A percentile compares a stretch with the other conserved stretches of the same genome.
phyloP scores from a whole-genome alignment of 30 jellyfish, hydroid and myxozoan species.

The Pseudorhiza aurosa region DNA sequence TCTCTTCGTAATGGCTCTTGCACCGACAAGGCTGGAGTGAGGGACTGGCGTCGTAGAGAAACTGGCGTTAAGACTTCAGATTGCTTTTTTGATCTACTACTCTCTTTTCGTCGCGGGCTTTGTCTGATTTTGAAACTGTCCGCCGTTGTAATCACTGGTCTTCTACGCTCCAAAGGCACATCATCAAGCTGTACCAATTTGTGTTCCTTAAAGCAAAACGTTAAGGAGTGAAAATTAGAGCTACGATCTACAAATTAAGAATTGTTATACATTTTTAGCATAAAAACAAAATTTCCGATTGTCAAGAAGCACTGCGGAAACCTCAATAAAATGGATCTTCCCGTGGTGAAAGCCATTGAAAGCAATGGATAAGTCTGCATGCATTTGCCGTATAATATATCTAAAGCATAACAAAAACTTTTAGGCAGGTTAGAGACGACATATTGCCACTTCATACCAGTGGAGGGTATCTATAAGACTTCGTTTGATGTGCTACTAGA shows the following conservation, averaged over 20 bases:
- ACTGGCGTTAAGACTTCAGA: not conserved
- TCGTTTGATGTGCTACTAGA: slow-evolving; percentile 39
- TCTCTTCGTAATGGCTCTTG: slow-evolving; percentile 8
- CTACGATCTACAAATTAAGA: too few species aligned
- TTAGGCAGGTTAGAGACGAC: too few species aligned
- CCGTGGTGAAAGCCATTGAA: too few species aligned
- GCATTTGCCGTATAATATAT: too few species aligned
- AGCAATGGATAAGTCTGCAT: too few species aligned
- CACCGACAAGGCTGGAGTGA: not conserved
- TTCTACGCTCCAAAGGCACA: slow-evolving; percentile 18
- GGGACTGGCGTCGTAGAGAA: not conserved
- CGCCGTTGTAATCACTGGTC: slow-evolving; percentile 33
- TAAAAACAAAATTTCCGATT: too few species aligned
- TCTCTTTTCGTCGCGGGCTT: not conserved
- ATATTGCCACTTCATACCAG: slow-evolving; percentile 76
- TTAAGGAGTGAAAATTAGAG: too few species aligned
- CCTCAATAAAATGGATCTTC: not conserved
- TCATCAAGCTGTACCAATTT: slow-evolving; percentile 10
- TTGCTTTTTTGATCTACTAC: not conserved
- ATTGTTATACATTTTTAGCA: too few species aligned
- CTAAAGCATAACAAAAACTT: too few species aligned
- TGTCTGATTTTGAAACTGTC: not conserved
- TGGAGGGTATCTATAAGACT: slow-evolving; percentile 71
- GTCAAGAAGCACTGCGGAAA: not conserved
- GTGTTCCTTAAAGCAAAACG: too few species aligned